Conservation (phyloP, 2,888 invertebrate species). For the Andrena chrysosceles region DNA sequence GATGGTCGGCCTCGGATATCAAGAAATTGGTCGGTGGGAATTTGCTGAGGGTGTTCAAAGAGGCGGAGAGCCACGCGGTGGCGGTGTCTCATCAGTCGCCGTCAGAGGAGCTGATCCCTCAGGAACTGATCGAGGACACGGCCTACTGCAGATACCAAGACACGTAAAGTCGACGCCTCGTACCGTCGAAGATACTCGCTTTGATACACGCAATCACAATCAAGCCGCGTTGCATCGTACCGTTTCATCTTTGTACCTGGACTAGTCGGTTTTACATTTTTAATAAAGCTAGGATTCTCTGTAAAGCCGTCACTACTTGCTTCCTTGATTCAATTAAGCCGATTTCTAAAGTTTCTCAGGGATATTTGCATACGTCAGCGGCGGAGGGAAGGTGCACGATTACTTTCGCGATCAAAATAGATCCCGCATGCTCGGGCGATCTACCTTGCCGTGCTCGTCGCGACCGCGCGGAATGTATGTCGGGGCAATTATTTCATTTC, state of each 20-base stretch:
- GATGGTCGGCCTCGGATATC: constrained; percentile 87
- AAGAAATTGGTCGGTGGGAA: constrained; percentile 88
- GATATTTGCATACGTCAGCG: neutral
- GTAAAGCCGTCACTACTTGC: neutral
- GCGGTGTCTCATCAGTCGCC: constrained; percentile 84
- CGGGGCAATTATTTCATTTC: constrained; percentile 62
- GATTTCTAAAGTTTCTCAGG: too few species aligned
- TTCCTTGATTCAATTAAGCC: neutral
- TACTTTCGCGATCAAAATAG: constrained; percentile 35
- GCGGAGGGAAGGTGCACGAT: neutral
- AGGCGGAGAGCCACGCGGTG: constrained; percentile 84
- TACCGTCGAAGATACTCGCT: neutral
- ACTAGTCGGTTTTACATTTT: constrained; percentile 65
- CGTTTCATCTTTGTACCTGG: constrained; percentile 69
- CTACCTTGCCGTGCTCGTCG: constrained; percentile 23
- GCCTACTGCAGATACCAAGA: constrained; percentile 86
- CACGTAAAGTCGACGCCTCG: constrained; percentile 55
- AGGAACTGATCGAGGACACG: constrained; percentile 86
- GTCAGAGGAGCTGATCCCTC: constrained; percentile 86
- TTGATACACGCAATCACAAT: neutral
- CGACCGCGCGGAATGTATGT: constrained; percentile 40
- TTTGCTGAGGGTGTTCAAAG: constrained; percentile 86
- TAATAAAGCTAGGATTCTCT: constrained; percentile 35
- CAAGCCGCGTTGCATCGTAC: constrained; percentile 15
- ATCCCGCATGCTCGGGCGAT: constrained; percentile 28